These are phyloP conservation scores for Lerema accius DNA, from an alignment of 1,140 invertebrate species.

Conservation along the genomic window DNA sequence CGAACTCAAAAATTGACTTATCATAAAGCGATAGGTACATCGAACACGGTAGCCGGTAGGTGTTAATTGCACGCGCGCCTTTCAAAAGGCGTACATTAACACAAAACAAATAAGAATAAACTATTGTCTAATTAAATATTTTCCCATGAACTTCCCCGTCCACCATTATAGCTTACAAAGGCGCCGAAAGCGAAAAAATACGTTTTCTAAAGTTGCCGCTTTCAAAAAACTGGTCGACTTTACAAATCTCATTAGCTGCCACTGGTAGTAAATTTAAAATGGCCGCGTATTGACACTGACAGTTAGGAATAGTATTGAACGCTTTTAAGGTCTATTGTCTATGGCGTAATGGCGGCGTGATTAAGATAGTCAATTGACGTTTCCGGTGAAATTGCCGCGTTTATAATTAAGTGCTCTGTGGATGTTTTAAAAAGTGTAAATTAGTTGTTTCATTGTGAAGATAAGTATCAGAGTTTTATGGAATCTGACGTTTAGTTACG, in stretches of 20 bases:
- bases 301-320: slow-evolving; percentile 57
- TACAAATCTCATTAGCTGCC: slow-evolving; percentile 79
- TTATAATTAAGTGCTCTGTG: slow-evolving; percentile 27
- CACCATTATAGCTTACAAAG: slow-evolving; percentile 37
- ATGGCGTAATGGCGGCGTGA: slow-evolving; percentile 64
- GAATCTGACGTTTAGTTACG: neutral
- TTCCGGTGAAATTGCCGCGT: slow-evolving; percentile 43
- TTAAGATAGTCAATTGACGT: slow-evolving; percentile 62
- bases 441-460: slow-evolving; percentile 2
- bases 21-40: slow-evolving; percentile 63
- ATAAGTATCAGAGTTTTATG: slow-evolving; percentile 6
- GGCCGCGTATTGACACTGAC: slow-evolving; percentile 69
- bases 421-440: neutral
- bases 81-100: slow-evolving; percentile 79
- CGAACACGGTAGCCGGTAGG: slow-evolving; percentile 63
- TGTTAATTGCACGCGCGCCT: slow-evolving; percentile 72
- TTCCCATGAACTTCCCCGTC: slow-evolving; percentile 66
- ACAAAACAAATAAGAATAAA: slow-evolving; percentile 79
- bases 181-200: slow-evolving; percentile 25
- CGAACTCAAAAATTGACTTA: slow-evolving; percentile 60
- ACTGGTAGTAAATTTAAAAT: slow-evolving; percentile 80
- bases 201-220: slow-evolving; percentile 35
- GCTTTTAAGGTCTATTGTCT: slow-evolving; percentile 73
- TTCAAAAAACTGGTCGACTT: slow-evolving; percentile 65
- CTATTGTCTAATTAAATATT: slow-evolving; percentile 81